Evolutionary conservation across 2,888 invertebrate species (phyloP).

Genomic region (Mantis religiosa): DNA sequence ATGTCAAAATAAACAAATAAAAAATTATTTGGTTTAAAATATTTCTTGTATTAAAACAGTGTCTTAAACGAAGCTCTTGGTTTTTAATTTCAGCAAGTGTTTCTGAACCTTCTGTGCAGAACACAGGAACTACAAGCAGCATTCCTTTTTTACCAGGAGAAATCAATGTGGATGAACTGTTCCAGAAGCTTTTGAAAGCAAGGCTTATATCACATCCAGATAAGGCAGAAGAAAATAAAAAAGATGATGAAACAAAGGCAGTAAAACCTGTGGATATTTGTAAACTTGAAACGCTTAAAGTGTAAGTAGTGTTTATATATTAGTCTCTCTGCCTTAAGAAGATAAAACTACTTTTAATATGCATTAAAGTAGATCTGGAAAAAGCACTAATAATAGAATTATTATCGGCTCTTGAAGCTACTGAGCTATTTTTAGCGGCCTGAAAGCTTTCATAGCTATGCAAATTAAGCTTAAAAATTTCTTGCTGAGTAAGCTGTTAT

Average conservation of each 20-base stretch:
- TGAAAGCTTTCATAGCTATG: too few relatives aligned
- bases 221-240: slow-evolving; percentile 29
- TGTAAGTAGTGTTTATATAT: slow-evolving; percentile 50
- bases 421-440: too few relatives aligned
- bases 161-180: slow-evolving; percentile 74
- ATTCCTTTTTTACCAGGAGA: slow-evolving; percentile 29
- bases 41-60: too few relatives aligned
- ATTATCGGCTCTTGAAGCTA: too few relatives aligned
- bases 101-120: background rate
- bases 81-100: background rate
- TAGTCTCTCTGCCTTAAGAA: background rate
- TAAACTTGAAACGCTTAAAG: slow-evolving; percentile 68
- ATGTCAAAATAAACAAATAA: too few relatives aligned
- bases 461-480: too few relatives aligned
- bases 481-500: too few relatives aligned
- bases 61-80: too few relatives aligned
- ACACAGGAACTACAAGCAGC: slow-evolving; percentile 38
- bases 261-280: slow-evolving; percentile 63
- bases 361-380: too few relatives aligned
- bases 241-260: slow-evolving; percentile 33
- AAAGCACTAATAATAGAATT: too few relatives aligned
- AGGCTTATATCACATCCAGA: slow-evolving; percentile 60
- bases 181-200: slow-evolving; percentile 78
- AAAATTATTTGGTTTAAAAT: too few relatives aligned
- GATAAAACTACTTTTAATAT: too few relatives aligned